Evolutionary conservation across 1,140 invertebrate genomes (phyloP).

Genomic region (Venturia canescens): DNA sequence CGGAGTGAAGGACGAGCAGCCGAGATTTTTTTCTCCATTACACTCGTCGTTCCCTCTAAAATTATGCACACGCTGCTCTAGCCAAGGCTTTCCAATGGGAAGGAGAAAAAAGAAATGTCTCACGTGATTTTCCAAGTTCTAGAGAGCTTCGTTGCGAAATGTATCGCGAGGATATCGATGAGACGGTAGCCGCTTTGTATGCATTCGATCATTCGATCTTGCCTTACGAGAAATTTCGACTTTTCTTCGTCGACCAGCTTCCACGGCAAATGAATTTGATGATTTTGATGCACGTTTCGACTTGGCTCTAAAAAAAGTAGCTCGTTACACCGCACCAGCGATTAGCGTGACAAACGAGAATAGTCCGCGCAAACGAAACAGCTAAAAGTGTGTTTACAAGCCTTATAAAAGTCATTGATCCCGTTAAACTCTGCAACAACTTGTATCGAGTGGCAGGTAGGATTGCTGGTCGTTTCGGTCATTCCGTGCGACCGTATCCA

Average conservation of each 20-base stretch:
- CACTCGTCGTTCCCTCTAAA: not conserved
- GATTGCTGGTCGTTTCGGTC: too few relatives aligned
- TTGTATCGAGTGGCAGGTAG: too few relatives aligned
- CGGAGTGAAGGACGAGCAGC: slow-evolving; percentile 13
- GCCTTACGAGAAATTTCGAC: not conserved
- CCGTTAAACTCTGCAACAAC: too few relatives aligned
- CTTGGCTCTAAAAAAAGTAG: too few relatives aligned
- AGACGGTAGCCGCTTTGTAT: not conserved
- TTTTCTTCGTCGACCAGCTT: not conserved
- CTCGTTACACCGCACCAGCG: too few relatives aligned
- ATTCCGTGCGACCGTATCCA: too few relatives aligned
- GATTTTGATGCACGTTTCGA: too few relatives aligned
- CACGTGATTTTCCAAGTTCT: not conserved
- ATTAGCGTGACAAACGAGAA: too few relatives aligned
- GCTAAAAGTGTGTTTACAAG: too few relatives aligned
- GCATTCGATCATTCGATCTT: not conserved
- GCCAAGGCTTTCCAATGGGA: not conserved
- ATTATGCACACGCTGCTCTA: not conserved
- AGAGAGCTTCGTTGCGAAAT: not conserved
- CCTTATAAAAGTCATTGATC: too few relatives aligned
- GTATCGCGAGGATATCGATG: not conserved
- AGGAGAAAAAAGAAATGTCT: not conserved
- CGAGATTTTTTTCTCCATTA: slow-evolving; percentile 18
- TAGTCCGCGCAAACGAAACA: too few relatives aligned
- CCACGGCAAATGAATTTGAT: too few relatives aligned